A percentile compares a stretch with the other conserved stretches of the same genome.
These are phyloP conservation scores for Psittacula cyanocephala DNA, from an alignment of 2,113 vertebrate genomes.

Conservation along the genomic window DNA sequence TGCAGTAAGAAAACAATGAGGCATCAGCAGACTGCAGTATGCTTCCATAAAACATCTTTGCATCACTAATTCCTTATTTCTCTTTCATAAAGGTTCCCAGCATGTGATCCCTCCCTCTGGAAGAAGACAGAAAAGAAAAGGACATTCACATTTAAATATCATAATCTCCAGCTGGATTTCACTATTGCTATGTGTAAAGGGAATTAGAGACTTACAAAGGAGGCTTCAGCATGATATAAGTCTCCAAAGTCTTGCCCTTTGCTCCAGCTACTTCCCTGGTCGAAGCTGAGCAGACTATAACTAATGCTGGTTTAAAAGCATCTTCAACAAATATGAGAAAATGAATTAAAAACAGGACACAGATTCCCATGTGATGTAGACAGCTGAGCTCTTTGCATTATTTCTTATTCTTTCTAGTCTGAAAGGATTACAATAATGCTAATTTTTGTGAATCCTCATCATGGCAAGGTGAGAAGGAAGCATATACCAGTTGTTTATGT, in stretches of 20 bases:
- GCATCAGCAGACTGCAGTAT: not conserved
- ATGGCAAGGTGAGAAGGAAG: not conserved
- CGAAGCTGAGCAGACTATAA: not conserved
- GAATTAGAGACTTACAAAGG: constrained; percentile 29
- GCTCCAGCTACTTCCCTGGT: constrained; percentile 1
- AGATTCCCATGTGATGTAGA: not conserved
- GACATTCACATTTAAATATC: not conserved
- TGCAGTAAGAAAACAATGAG: not conserved
- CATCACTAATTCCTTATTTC: not conserved
- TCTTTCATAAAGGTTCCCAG: not conserved
- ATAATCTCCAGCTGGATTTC: not conserved
- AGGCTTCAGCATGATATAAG: not conserved
- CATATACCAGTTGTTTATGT: not conserved
- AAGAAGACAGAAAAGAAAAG: not conserved
- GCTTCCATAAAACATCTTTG: not conserved
- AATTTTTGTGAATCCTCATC: not conserved
- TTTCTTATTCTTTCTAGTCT: not conserved
- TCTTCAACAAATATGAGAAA: constrained; percentile 31
- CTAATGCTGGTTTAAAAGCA: not conserved
- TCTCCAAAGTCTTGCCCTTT: constrained; percentile 53
- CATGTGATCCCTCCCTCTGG: not conserved
- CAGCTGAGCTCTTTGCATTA: not conserved
- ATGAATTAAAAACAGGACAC: constrained; percentile 9
- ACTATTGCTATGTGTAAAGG: not conserved
- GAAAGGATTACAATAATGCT: not conserved